Evolutionary conservation across 2,113 vertebrate genomes (phyloP).

Genomic region (Hydropotes inermis): DNA sequence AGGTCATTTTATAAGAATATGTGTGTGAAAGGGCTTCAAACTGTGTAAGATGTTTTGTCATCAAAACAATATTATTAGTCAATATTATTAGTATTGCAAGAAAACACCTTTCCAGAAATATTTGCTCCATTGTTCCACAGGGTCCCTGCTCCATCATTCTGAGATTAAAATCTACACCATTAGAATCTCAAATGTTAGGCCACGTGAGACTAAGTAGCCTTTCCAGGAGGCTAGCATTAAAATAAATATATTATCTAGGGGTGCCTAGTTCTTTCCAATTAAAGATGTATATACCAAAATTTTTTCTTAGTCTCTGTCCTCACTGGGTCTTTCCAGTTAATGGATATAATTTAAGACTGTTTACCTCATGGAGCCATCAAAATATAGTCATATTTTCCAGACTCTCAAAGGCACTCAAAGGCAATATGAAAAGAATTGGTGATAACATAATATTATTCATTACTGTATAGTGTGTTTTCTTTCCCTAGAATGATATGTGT

Average conservation of each 20-base stretch:
- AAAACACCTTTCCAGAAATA: neutral
- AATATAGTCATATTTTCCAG: neutral
- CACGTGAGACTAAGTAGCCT: neutral
- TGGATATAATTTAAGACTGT: constrained; percentile 33
- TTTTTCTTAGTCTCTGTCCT: neutral
- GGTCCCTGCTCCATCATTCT: neutral
- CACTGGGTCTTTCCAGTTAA: neutral
- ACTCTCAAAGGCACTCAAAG: neutral
- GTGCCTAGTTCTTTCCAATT: neutral
- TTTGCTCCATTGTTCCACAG: neutral
- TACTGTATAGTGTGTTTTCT: neutral
- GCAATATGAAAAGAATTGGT: neutral
- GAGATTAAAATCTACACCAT: neutral
- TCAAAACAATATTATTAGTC: neutral
- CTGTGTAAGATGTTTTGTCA: neutral
- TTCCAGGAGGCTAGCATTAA: neutral
- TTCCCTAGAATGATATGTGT: neutral
- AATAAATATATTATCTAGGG: neutral
- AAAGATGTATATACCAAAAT: neutral
- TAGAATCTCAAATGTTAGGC: neutral
- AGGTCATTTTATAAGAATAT: neutral
- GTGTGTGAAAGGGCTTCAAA: neutral
- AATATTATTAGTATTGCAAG: neutral
- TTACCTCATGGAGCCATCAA: neutral
- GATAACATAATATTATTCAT: neutral